These are phyloP conservation scores for Zaprionus capensis DNA, from an alignment of 1,140 invertebrate species.

Conservation along the genomic window DNA sequence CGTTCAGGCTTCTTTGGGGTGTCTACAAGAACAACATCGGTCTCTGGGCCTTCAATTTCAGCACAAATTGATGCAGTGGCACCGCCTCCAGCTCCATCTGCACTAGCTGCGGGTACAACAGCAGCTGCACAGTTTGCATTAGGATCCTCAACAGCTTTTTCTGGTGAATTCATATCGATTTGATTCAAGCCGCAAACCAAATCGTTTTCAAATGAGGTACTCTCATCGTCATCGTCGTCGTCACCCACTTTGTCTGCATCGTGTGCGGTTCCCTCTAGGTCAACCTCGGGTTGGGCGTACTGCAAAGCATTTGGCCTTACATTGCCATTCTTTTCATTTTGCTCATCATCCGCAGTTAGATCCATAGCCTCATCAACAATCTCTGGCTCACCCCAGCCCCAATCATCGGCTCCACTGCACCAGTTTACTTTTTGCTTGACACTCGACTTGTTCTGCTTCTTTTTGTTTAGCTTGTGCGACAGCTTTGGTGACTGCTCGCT, in stretches of 20 bases:
- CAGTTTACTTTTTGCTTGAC: slow-evolving; percentile 84
- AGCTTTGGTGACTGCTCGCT: slow-evolving; percentile 64
- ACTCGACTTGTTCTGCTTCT: slow-evolving; percentile 68
- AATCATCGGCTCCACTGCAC: slow-evolving; percentile 90
- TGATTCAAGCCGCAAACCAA: slow-evolving; percentile 83
- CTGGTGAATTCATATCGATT: slow-evolving; percentile 80
- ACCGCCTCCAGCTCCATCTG: slow-evolving; percentile 85
- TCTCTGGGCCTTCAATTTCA: slow-evolving; percentile 89
- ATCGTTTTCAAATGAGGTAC: slow-evolving; percentile 85
- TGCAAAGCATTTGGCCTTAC: slow-evolving; percentile 56
- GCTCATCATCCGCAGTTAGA: slow-evolving; percentile 84
- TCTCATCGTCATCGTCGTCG: slow-evolving; percentile 85
- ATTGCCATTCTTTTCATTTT: slow-evolving; percentile 84
- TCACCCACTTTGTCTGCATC: slow-evolving; percentile 40
- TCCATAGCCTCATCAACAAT: slow-evolving; percentile 71
- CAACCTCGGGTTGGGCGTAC: slow-evolving; percentile 42
- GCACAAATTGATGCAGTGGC: slow-evolving; percentile 87
- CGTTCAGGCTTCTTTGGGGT: slow-evolving; percentile 88
- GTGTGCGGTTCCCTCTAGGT: slow-evolving; percentile 36
- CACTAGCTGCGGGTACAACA: slow-evolving; percentile 85
- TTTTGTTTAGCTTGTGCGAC: slow-evolving; percentile 65
- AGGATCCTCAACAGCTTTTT: slow-evolving; percentile 83
- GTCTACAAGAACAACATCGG: slow-evolving; percentile 88
- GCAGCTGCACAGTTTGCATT: slow-evolving; percentile 86
- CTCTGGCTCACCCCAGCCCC: slow-evolving; percentile 88